Evolutionary conservation across 2,797 vertebrate species (phyloP).

Genomic region (Tarsius wallacei): DNA sequence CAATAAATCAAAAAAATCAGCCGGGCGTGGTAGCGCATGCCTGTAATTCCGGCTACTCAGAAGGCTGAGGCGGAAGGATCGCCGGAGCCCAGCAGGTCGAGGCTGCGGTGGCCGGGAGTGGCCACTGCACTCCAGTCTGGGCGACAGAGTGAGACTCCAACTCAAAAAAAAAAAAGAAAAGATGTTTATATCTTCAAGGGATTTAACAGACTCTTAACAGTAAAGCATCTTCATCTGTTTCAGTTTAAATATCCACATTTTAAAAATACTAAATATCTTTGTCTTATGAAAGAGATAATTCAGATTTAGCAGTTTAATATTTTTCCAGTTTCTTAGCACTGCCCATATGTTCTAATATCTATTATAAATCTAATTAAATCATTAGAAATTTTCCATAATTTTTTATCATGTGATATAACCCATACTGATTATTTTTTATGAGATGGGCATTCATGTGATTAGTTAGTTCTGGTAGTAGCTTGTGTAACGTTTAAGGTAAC

Average conservation of each 20-base stretch:
- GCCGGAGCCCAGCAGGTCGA: too few species aligned
- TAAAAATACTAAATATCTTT: neutral
- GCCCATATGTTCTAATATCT: neutral
- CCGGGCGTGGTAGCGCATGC: too few species aligned
- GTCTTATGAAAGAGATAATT: conserved; percentile 33
- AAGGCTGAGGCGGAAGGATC: too few species aligned
- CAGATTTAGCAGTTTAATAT: conserved; percentile 47
- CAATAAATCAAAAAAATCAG: too few species aligned
- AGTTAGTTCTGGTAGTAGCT: neutral
- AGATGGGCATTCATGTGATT: neutral
- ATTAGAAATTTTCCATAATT: neutral
- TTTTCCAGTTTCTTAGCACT: conserved; percentile 52
- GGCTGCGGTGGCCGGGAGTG: too few species aligned
- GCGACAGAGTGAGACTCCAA: too few species aligned
- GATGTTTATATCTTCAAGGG: conserved; percentile 27
- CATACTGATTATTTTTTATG: neutral
- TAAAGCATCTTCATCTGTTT: conserved; percentile 47
- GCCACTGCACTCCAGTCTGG: too few species aligned
- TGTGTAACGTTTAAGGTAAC: conserved; percentile 14
- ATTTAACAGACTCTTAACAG: conserved; percentile 56
- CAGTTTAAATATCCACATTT: conserved; percentile 50
- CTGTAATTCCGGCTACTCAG: too few species aligned
- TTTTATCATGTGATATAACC: neutral
- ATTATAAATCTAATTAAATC: conserved; percentile 40
- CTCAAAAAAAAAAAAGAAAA: too few species aligned